Evolutionary conservation across 2,113 vertebrate genomes (phyloP), one percentile per base, ranked within the genome.

Genomic region (Rhadina sibilatrix): DNA sequence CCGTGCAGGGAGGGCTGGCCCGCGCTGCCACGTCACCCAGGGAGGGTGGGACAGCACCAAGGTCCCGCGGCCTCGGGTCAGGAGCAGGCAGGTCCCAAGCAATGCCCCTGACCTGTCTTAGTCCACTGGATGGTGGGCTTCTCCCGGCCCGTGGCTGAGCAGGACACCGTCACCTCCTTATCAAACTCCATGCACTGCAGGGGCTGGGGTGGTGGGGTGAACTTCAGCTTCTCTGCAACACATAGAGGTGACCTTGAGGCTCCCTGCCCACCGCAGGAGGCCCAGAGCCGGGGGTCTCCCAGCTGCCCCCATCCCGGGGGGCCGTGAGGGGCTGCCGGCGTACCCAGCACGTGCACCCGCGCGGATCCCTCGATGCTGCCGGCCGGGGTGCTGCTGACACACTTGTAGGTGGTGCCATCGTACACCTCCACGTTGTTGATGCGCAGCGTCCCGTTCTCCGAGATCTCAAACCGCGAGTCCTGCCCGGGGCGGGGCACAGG

Each of bases 371-470:
- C 98, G 13, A 99, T 98, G 77, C 94, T 96, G 63, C 99, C 99
- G 0, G 98, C 99, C 0, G 94, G 97, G 0, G 99, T 99, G 94
- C 97, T 98, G 97, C 98, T 98, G 94, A 98, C 97, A 2, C 99
- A 99, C 94, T 98, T 98, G 94, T 99, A 99, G 65, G 97, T 83
- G 2, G 98, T 98, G 3, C 98, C 98, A 0, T 99, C 99, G 1
- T 99, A 99, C 23, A 99, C 99, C 95, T 99, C 99, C 96, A 99
- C 99, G 0, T 95, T 99, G 97, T 99, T 99, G 97, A 99, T 99
- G 87, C 98, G 98, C 87, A 99, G 97, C 0, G 99, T 99, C 87
- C 99, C 99, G 0, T 99, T 99, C 70, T 98, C 94, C 11, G 98
- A 99, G 66, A 99, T 89, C 92, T 99, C 98, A 18, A 98, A 99